Evolutionary conservation across 2,113 vertebrate species (phyloP), one percentile per base, ranked within the genome.

Genomic region (Brienomyrus brachyistius): DNA sequence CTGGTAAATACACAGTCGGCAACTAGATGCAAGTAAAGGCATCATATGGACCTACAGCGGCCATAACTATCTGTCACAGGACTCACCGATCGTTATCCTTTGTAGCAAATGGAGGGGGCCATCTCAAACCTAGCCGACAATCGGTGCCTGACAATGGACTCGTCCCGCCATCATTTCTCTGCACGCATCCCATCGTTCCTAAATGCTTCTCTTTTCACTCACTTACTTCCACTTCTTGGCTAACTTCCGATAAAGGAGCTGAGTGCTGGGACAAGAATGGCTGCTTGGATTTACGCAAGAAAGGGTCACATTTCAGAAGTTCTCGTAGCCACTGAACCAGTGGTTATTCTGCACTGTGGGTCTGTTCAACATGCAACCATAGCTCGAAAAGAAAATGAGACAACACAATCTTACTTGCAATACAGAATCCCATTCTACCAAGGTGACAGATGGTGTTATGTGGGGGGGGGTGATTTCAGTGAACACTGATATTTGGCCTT

Each of bases 21-120:
- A 90, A 89, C 91, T 70, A 91, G 90, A 87, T 90, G 86, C 89
- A 59, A 87, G 82, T 27, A 88, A 89, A 91, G 56, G 88, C 62
- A 47, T 85, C 91, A 43, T 87, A 62, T 43, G 31, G 54, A 88
- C 90, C 83, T 35, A 70, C 83, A 66, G 15, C 91, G 66, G 70
- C 50, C 70, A 45, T 90, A 82, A 92, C 56, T 91, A 52, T 80
- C 86, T 62, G 51, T 88, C 89, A 40, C 45, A 84, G 90, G 82
- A 52, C 48, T 74, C 9, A 86, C 1, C 9, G 9, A 50, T 62
- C 62, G 27, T 54, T 43, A 77, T 80, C 89, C 86, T 92, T 90
- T 40, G 59, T 31, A 90, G 70, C 88, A 87, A 90, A 10, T 85
- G 89, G 90, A 87, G 52, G 52, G 52, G 89, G 40, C n/a, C 70